Evolutionary conservation across 2,888 invertebrate species (phyloP).

Genomic region (Liposcelis brunnea): DNA sequence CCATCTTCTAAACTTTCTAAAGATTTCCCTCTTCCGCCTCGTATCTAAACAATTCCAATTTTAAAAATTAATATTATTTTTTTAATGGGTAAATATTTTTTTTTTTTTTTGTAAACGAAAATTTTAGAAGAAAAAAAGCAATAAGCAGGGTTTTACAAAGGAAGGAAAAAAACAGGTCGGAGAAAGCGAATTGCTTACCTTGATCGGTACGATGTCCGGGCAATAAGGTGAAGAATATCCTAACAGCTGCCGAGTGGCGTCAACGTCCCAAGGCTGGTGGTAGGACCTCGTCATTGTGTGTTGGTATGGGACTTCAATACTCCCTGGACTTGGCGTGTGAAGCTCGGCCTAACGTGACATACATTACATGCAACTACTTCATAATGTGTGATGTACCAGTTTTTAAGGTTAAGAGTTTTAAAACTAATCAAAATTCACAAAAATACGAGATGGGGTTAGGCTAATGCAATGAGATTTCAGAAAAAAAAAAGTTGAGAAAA

Average conservation of each 20-base stretch:
- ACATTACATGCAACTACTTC: conserved; percentile 3
- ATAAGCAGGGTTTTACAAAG: too few relatives aligned
- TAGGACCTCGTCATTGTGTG: conserved; percentile 37
- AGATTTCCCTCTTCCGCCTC: conserved; percentile 62
- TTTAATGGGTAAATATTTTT: not conserved
- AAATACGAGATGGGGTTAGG: not conserved
- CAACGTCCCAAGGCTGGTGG: conserved; percentile 53
- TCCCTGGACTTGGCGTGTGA: conserved; percentile 7
- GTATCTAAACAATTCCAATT: conserved; percentile 40
- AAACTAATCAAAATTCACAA: not conserved
- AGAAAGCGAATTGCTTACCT: conserved; percentile 25
- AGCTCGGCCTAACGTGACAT: conserved; percentile 5
- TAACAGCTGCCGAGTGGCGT: conserved; percentile 36
- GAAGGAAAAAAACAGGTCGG: too few relatives aligned
- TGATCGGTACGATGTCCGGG: conserved; percentile 36
- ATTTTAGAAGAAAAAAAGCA: too few relatives aligned
- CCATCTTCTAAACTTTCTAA: conserved; percentile 68
- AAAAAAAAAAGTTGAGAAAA: too few relatives aligned
- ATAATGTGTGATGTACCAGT: too few relatives aligned
- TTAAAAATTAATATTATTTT: conserved; percentile 9
- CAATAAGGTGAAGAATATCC: conserved; percentile 20
- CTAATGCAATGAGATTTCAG: too few relatives aligned
- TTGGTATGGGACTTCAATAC: conserved; percentile 19
- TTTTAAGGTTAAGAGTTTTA: too few relatives aligned
- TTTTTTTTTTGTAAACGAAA: too few relatives aligned